A percentile compares a stretch with the other conserved stretches of the same genome.
These are phyloP conservation scores for Xiphophorus couchianus DNA, from an alignment of 2,113 vertebrate species.

Conservation along the genomic window DNA sequence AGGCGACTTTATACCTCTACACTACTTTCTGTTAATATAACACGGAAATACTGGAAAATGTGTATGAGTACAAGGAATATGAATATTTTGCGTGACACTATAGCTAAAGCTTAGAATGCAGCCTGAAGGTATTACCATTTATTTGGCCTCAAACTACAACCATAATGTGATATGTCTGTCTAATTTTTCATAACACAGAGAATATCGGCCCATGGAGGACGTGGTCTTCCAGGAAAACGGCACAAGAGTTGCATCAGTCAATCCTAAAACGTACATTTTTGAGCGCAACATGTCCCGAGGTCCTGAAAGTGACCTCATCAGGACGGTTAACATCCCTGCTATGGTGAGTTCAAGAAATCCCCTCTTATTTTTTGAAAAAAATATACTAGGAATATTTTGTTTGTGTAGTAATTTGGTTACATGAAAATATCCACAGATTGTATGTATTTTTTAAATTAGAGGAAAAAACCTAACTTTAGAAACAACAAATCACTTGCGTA, in stretches of 20 bases:
- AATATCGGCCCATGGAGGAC: conserved; percentile 87
- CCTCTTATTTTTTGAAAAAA: too few relatives aligned
- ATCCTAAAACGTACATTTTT: conserved; percentile 90
- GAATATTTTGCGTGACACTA: too few relatives aligned
- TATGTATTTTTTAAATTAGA: not conserved
- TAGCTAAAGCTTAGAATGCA: too few relatives aligned
- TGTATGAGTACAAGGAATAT: too few relatives aligned
- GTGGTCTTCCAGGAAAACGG: conserved; percentile 88
- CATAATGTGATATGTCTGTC: not conserved
- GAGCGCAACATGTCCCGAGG: conserved; percentile 86
- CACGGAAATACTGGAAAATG: too few relatives aligned
- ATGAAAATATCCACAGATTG: too few relatives aligned
- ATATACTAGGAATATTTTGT: not conserved
- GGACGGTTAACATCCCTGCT: conserved; percentile 91
- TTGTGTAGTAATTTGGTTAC: not conserved
- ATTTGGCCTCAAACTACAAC: not conserved
- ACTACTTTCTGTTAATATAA: not conserved
- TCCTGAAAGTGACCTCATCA: conserved; percentile 87
- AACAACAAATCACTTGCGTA: not conserved
- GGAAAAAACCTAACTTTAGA: not conserved
- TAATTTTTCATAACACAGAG: conserved; percentile 78
- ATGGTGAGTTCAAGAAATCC: conserved; percentile 82
- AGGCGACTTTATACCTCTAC: not conserved
- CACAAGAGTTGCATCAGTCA: conserved; percentile 88
- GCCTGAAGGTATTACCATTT: too few relatives aligned